Base-by-base conservation (phyloP, 2,797 vertebrate species). In the Psittacula derbiana region DNA sequence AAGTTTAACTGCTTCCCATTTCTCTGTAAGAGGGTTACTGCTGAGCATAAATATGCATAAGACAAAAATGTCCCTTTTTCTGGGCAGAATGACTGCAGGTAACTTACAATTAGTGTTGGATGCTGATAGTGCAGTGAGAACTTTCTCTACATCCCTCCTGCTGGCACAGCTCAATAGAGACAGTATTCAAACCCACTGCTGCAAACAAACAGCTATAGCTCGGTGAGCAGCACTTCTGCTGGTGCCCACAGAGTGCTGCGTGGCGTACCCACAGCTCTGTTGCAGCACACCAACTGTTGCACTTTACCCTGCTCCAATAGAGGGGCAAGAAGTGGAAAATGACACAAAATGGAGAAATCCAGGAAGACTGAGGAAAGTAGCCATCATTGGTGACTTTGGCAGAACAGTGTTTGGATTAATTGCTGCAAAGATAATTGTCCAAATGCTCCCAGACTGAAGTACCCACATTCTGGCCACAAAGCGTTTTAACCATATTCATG, bases 271-370 rank as follows among this genome's bases (percentile, higher is more conserved):
- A 1, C 52, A 28, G 90, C 58, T 49, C 78, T 43, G 38, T 5
- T 1, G 25, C 17, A 6, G 15, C 30, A 8, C 47, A 11, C 17
- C 0, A 0, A 1, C 25, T 14, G 1, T 16, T n/a, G 19, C 16
- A 3, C 28, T 38, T 43, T n/a, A 25, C 31, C 25, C 36, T 12
- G 40, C 38, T 74, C 43, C 24, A 8, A 31, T 18, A 44, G 4
- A 13, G 1, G 3, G 30, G 40, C 60, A 47, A 52, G 25, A 83
- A 36, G 23, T 8, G 58, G 19, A 11, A 82, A 93, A 15, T 0
- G 0, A 13, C 40, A 20, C 38, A 46, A 73, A 89, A 47, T 5
- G 31, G 24, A 80, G 38, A 75, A 58, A 40, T 23, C 1, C 9
- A 50, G 24, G 25, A 23, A 87, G 16, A 4, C 10, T 8, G 24